A percentile compares a stretch with the other conserved stretches of the same genome.
Evolutionary conservation across 1,140 invertebrate species (phyloP).

Genomic region (Liolophura sinensis): DNA sequence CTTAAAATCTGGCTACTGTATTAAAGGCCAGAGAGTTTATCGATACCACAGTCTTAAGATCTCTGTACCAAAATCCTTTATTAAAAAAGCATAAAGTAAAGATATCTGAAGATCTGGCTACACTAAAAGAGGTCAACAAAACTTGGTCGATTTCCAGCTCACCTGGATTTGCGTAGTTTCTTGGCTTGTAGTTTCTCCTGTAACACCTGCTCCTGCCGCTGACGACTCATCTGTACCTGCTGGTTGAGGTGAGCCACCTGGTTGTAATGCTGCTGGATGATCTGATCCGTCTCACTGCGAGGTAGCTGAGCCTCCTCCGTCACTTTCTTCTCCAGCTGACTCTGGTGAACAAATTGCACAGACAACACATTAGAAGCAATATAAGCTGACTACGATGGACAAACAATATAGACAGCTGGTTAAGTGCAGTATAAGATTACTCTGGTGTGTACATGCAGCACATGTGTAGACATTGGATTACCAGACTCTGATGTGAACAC

Average conservation of each 20-base stretch:
- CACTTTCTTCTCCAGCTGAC: conserved; percentile 39
- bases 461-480: no score
- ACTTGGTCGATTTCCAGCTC: neutral
- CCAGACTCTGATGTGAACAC: no score
- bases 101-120: neutral
- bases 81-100: neutral
- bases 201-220: conserved; percentile 41
- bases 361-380: no score
- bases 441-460: no score
- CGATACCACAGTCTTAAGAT: neutral
- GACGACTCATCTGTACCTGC: conserved; percentile 32
- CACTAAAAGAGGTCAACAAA: neutral
- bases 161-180: conserved; percentile 43
- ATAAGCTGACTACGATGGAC: no score
- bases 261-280: conserved; percentile 49
- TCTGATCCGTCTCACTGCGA: conserved; percentile 33
- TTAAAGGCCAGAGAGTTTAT: no score
- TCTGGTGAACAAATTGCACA: conserved; percentile 24
- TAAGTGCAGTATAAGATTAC: no score
- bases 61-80: neutral
- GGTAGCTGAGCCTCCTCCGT: conserved; percentile 21
- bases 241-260: conserved; percentile 45
- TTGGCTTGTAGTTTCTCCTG: conserved; percentile 46
- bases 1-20: no score
- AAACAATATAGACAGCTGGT: no score